Conservation (phyloP, 2,888 invertebrate species). For the Tachina grossa region DNA sequence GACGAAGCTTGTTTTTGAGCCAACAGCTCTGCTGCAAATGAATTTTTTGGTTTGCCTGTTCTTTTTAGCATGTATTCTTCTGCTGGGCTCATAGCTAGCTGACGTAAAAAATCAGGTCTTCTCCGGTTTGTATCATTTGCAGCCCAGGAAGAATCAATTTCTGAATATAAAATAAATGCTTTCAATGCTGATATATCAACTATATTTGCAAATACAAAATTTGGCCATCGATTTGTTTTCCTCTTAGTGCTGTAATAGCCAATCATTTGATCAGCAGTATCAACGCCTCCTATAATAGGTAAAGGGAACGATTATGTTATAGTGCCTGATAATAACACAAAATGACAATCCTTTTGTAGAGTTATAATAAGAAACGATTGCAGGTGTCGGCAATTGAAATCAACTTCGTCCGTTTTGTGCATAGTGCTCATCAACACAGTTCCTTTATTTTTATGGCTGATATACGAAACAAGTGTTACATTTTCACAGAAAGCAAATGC, state of each 20-base stretch:
- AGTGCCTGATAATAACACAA: too few relatives aligned
- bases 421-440: conserved; percentile 8
- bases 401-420: neutral
- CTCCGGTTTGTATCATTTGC: conserved; percentile 8
- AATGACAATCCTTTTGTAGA: neutral
- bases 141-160: conserved; percentile 15
- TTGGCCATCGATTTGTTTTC: neutral
- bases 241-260: neutral
- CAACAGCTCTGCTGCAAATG: conserved; percentile 3
- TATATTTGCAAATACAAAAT: conserved; percentile 1
- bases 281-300: too few relatives aligned
- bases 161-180: neutral
- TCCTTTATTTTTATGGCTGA: conserved; percentile 8
- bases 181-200: conserved; percentile 9
- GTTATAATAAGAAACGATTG: neutral
- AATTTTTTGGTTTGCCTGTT: neutral
- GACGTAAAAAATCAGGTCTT: conserved; percentile 10
- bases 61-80: conserved; percentile 3
- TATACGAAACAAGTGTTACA: neutral
- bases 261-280: too few relatives aligned
- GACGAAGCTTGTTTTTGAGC: conserved; percentile 5
- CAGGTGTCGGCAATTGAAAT: neutral
- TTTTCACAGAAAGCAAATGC: conserved; percentile 1
- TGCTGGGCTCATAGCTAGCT: neutral
- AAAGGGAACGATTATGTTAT: too few relatives aligned